Percentiles rank a stretch among this genome's conserved stretches.
These are phyloP conservation scores for Zaprionus obscuricornis DNA, from an alignment of 2,888 invertebrate species.

Conservation along the genomic window DNA sequence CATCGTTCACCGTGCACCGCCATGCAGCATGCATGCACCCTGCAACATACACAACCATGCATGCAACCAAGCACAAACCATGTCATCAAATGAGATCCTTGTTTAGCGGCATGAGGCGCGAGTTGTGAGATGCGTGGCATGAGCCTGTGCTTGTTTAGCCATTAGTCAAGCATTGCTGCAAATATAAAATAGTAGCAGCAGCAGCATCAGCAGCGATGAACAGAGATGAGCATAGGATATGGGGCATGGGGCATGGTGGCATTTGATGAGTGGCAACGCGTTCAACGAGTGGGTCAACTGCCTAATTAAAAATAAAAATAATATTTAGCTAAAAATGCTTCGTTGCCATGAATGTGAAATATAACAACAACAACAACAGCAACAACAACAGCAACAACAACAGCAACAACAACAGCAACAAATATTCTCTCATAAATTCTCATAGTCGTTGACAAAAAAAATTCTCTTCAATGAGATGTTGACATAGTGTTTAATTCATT, in stretches of 20 bases:
- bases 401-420: too few species aligned
- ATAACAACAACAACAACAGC: too few species aligned
- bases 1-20: conserved; percentile 20
- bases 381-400: too few species aligned
- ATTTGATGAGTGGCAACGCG: too few species aligned
- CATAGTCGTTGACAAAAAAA: too few species aligned
- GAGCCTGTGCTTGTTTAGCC: conserved; percentile 57
- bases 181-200: too few species aligned
- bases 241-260: too few species aligned
- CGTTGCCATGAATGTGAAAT: neutral
- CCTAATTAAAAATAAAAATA: conserved; percentile 66
- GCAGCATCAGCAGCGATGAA: too few species aligned
- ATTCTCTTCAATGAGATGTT: too few species aligned
- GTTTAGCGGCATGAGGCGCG: neutral
- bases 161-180: conserved; percentile 53
- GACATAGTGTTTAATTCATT: too few species aligned
- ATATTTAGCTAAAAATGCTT: conserved; percentile 25
- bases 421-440: too few species aligned
- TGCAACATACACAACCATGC: conserved; percentile 8
- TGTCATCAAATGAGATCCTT: conserved; percentile 41
- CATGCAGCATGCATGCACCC: conserved; percentile 21
- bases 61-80: conserved; percentile 47
- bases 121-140: neutral
- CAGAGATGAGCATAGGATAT: too few species aligned
- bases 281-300: conserved; percentile 66